A percentile compares a stretch with the other conserved stretches of the same genome.
phyloP scores from a whole-genome alignment of 2,888 invertebrate species.

The Ectemnius continuus region DNA sequence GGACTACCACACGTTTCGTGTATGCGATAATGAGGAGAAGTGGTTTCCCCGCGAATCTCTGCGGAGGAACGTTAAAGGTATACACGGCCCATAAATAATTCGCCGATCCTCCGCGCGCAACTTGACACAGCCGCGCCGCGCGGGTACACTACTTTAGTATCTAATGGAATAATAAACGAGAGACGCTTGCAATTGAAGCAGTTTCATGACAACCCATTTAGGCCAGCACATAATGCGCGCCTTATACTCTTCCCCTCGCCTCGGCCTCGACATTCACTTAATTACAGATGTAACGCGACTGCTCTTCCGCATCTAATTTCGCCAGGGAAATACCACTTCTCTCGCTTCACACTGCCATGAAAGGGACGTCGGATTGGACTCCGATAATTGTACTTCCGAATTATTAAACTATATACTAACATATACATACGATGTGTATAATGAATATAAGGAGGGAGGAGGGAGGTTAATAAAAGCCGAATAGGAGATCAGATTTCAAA shows the following conservation, averaged over 20 bases:
- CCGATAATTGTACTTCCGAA: too few species aligned
- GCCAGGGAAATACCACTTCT: too few species aligned
- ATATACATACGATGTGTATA: too few species aligned
- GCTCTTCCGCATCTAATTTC: too few species aligned
- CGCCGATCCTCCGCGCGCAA: constrained; percentile 46
- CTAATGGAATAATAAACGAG: constrained; percentile 70
- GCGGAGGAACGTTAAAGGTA: constrained; percentile 55
- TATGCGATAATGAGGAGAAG: constrained; percentile 57
- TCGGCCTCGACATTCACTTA: too few species aligned
- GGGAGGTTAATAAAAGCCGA: too few species aligned
- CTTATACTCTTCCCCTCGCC: constrained; percentile 13
- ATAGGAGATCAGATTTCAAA: too few species aligned
- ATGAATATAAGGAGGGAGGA: too few species aligned
- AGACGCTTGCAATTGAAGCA: constrained; percentile 62
- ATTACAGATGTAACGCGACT: too few species aligned
- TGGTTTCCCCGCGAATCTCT: constrained; percentile 50
- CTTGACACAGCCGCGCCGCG: constrained; percentile 59
- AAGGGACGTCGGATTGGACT: too few species aligned
- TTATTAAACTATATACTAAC: too few species aligned
- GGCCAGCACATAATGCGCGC: constrained; percentile 27
- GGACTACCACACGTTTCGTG: constrained; percentile 31
- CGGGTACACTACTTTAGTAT: constrained; percentile 55
- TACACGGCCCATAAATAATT: constrained; percentile 61
- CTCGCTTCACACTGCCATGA: too few species aligned
- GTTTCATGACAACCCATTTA: constrained; percentile 58